Conservation (phyloP, 2,888 invertebrate genomes). For the Patella depressa region DNA sequence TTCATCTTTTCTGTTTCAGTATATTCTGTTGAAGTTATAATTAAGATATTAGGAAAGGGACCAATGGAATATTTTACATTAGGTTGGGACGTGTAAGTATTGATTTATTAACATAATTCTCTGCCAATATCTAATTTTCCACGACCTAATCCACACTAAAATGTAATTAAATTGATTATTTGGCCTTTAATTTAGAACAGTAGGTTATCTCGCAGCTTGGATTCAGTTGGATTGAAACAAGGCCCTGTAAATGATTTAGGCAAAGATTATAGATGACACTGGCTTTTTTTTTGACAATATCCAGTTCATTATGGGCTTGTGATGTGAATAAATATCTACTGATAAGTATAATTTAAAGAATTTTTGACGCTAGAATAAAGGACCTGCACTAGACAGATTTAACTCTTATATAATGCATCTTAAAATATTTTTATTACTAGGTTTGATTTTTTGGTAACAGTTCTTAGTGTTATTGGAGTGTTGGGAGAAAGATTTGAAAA, state of each 20-base stretch:
- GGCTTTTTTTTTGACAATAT: no score
- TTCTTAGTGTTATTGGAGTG: constrained; percentile 76
- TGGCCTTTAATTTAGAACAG: background rate
- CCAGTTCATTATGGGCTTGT: no score
- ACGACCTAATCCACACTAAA: no score
- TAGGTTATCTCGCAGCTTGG: background rate
- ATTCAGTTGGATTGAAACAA: no score
- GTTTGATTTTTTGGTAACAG: constrained; percentile 71
- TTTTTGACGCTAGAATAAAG: no score
- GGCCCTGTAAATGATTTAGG: no score
- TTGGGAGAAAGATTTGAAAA: constrained; percentile 78
- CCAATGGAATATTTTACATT: constrained; percentile 81
- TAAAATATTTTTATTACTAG: constrained; percentile 40
- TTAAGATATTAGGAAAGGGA: constrained; percentile 83
- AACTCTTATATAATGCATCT: no score
- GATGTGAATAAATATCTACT: no score
- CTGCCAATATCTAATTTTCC: background rate
- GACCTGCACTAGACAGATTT: no score
- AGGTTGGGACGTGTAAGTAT: constrained; percentile 89
- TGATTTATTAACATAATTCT: background rate
- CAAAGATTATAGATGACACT: no score
- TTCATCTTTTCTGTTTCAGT: constrained; percentile 74
- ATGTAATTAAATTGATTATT: no score
- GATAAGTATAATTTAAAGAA: no score
- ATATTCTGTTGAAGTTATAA: constrained; percentile 81